Evolutionary conservation across 2,888 invertebrate species (phyloP).

Genomic region (Onthophagus sagittarius): DNA sequence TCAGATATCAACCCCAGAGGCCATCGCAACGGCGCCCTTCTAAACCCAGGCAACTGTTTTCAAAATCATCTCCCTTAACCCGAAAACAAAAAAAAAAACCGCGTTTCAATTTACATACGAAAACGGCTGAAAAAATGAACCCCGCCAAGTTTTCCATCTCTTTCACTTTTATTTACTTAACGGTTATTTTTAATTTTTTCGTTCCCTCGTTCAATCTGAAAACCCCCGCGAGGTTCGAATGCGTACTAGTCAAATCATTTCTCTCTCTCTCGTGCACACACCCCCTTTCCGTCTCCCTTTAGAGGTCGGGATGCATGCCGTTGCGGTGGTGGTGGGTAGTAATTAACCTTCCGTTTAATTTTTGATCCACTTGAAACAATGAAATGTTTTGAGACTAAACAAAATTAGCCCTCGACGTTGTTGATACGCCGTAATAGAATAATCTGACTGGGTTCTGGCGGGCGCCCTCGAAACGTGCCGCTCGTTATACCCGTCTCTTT

Average conservation of each 20-base stretch:
- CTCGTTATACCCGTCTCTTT: not conserved
- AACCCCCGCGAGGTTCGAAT: too few species aligned
- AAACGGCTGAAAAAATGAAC: not conserved
- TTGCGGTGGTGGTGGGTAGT: slow-evolving; percentile 40
- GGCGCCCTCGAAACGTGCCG: not conserved
- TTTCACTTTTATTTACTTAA: not conserved
- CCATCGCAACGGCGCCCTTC: too few species aligned
- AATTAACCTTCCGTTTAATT: slow-evolving; percentile 64
- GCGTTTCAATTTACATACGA: not conserved
- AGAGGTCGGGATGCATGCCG: slow-evolving; percentile 51
- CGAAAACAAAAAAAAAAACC: too few species aligned
- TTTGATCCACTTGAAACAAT: slow-evolving; percentile 65
- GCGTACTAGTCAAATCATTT: not conserved
- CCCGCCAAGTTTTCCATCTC: not conserved
- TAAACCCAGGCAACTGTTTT: too few species aligned
- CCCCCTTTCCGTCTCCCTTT: not conserved
- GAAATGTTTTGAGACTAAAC: slow-evolving; percentile 66
- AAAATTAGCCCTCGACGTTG: slow-evolving; percentile 59
- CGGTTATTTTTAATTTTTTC: not conserved
- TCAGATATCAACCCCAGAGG: too few species aligned
- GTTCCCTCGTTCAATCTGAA: not conserved
- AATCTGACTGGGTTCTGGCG: slow-evolving; percentile 53
- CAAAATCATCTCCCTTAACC: too few species aligned
- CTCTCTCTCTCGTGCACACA: not conserved
- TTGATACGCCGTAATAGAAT: slow-evolving; percentile 69